Conservation (phyloP, 2,888 invertebrate genomes). For the Gari tellinella region DNA sequence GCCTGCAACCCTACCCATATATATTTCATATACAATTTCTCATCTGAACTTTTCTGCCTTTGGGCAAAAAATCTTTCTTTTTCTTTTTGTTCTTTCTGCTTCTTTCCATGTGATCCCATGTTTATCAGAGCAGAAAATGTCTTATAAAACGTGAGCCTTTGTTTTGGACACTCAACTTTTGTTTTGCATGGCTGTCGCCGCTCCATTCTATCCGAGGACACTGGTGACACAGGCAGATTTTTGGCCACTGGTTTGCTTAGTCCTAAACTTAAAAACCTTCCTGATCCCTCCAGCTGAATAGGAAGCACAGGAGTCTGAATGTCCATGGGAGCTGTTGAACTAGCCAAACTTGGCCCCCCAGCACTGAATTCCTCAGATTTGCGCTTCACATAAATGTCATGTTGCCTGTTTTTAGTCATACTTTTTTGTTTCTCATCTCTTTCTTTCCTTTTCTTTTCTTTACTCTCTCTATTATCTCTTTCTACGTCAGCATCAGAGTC, state of each 20-base stretch:
- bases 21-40: conserved; percentile 94
- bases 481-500: conserved; percentile 79
- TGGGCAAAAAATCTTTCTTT: conserved; percentile 62
- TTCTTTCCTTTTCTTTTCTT: conserved; percentile 70
- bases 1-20: conserved; percentile 97
- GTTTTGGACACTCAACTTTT: conserved; percentile 71
- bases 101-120: conserved; percentile 85
- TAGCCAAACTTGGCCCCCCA: conserved; percentile 50
- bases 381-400: conserved; percentile 70
- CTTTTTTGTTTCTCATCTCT: conserved; percentile 71
- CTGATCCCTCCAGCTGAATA: conserved; percentile 69
- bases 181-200: conserved; percentile 46
- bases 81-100: conserved; percentile 76
- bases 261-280: conserved; percentile 60
- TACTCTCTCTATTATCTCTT: conserved; percentile 63
- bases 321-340: conserved; percentile 62
- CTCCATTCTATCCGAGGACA: conserved; percentile 30
- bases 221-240: conserved; percentile 23
- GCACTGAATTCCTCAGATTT: conserved; percentile 65
- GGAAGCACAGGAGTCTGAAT: conserved; percentile 54
- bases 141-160: conserved; percentile 82
- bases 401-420: conserved; percentile 64
- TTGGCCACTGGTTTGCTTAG: conserved; percentile 17
- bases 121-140: conserved; percentile 91
- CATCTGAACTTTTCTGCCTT: conserved; percentile 89